Evolutionary conservation across 2,797 vertebrate genomes (phyloP), one percentile per base, ranked within the genome.

Genomic region (Kryptolebias ocellatus): DNA sequence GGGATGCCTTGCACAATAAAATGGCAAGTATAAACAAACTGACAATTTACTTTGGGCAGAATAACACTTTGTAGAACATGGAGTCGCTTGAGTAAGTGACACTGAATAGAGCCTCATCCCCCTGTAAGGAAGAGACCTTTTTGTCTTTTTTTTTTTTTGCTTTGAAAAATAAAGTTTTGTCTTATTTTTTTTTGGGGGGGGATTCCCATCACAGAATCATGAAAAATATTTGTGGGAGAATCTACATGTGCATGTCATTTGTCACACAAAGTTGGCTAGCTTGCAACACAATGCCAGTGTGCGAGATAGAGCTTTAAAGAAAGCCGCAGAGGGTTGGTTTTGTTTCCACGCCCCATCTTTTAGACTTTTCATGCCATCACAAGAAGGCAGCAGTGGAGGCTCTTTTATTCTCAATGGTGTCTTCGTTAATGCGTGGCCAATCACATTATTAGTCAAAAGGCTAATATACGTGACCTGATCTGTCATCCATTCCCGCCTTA

Each of bases 1-100:
- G 86, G 90, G 91, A 92, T 91, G 92, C 77, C 76, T 93, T 92
- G 91, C 85, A 87, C 93, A 93, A 95, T 93, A 90, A 91, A 93
- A 91, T 91, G 90, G 87, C 92, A 92, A 91, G 89, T 87, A 91
- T 91, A 95, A 95, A 94, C 91, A 93, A 91, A 92, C 86, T 87
- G 92, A 84, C 93, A 94, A 94, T 95, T 94, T 93, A 94, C 91
- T 93, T 93, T 85, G 91, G 86, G 80, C 63, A 72, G 91, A 92
- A 87, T 94, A 92, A 94, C 92, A 94, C 90, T 91, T 82, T 79
- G 92, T 91, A 85, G 88, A 90, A 42, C 10, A 12, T 12, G 39
- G 39, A 2, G 39, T 12, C 12, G 89, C 86, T 57, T 83, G 92
- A 85, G 65, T 69, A 90, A 93, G 94, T 90, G 89, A 94, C 90